These are phyloP conservation scores for Dysdera silvatica DNA, from an alignment of 1,140 invertebrate species.

Conservation along the genomic window DNA sequence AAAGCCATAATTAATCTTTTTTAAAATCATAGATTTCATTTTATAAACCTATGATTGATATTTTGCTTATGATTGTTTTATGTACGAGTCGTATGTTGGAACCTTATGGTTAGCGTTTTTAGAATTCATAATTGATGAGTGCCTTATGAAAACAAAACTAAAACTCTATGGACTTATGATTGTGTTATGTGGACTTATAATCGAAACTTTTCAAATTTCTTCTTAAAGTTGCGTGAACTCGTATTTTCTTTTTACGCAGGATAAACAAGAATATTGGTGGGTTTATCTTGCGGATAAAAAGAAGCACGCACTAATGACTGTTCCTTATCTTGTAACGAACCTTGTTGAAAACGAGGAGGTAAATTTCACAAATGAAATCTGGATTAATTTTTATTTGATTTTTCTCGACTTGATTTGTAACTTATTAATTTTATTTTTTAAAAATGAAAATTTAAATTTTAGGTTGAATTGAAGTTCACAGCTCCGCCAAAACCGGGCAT, in stretches of 20 bases:
- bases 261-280: conserved; percentile 99
- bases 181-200: no score
- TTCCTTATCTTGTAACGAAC: conserved; percentile 73
- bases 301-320: conserved; percentile 75
- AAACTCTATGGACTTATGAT: no score
- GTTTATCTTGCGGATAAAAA: conserved; percentile 94
- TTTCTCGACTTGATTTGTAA: neutral
- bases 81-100: no score
- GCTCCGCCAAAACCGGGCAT: conserved; percentile 85
- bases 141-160: no score
- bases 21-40: no score
- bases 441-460: conserved; percentile 36
- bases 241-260: conserved; percentile 49
- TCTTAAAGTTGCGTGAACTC: no score
- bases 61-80: no score
- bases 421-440: neutral
- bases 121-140: no score
- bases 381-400: conserved; percentile 6
- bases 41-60: no score
- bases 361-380: neutral
- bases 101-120: no score
- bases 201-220: no score
- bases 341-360: conserved; percentile 49
- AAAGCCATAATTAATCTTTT: no score
- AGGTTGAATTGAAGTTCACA: conserved; percentile 90